These are phyloP conservation scores for Antitype chi DNA, from an alignment of 2,888 invertebrate genomes.

Conservation along the genomic window DNA sequence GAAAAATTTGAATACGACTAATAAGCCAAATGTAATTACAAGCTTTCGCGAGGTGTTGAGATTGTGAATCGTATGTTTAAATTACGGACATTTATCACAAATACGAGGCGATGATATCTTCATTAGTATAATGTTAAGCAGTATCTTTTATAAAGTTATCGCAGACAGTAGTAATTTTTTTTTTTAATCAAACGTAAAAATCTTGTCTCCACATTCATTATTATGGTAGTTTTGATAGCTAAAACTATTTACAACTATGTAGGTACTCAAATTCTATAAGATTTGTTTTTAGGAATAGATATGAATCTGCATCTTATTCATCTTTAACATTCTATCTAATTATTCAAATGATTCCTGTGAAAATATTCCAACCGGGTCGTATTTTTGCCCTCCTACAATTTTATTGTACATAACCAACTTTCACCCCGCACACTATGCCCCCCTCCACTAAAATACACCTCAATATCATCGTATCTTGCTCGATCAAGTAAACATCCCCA, in stretches of 20 bases:
- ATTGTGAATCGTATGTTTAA: slow-evolving; percentile 25
- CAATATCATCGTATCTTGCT: slow-evolving; percentile 71
- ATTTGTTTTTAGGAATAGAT: background rate
- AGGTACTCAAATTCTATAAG: background rate
- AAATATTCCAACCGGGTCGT: slow-evolving; percentile 33
- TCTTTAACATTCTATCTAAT: slow-evolving; percentile 13
- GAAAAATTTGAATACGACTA: slow-evolving; percentile 48
- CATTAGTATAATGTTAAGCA: background rate
- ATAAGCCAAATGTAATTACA: slow-evolving; percentile 47
- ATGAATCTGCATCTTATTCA: background rate
- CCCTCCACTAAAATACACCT: slow-evolving; percentile 66
- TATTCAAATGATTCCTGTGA: slow-evolving; percentile 35
- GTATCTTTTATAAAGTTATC: slow-evolving; percentile 11
- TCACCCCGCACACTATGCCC: slow-evolving; percentile 58
- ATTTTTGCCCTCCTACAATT: slow-evolving; percentile 33
- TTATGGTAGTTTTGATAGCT: background rate
- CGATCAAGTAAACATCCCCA: slow-evolving; percentile 82
- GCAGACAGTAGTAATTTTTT: background rate
- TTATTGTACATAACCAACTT: slow-evolving; percentile 58
- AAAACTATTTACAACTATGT: background rate
- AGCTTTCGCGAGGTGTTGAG: slow-evolving; percentile 52
- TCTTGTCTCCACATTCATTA: background rate
- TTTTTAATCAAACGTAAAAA: slow-evolving; percentile 11
- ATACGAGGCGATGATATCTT: slow-evolving; percentile 18
- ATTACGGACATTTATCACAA: slow-evolving; percentile 13